phyloP scores from a whole-genome alignment of 2,113 vertebrate genomes.

The Passer montanus region DNA sequence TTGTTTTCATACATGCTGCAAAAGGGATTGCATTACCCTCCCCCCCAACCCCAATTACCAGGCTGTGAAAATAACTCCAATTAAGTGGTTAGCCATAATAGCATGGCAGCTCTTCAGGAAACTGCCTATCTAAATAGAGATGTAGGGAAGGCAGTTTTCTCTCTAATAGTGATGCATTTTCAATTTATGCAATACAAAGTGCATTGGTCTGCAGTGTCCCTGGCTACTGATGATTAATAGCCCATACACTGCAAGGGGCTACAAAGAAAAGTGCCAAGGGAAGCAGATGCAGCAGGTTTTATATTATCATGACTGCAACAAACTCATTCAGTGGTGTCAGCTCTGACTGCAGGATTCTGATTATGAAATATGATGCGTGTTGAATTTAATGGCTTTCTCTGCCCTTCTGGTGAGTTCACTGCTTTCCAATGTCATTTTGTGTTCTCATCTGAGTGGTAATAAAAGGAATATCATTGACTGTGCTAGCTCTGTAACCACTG shows the following conservation, averaged over 20 bases:
- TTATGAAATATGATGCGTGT: slow-evolving; percentile 83
- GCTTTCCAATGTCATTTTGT: slow-evolving; percentile 80
- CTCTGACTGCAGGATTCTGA: slow-evolving; percentile 77
- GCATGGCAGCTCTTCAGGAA: slow-evolving; percentile 59
- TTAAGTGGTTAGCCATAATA: slow-evolving; percentile 47
- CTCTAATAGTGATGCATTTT: slow-evolving; percentile 72
- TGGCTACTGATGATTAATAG: slow-evolving; percentile 76
- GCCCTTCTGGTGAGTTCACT: slow-evolving; percentile 80
- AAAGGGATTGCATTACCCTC: not conserved
- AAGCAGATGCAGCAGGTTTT: slow-evolving; percentile 76
- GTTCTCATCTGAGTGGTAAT: slow-evolving; percentile 81
- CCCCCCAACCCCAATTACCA: slow-evolving; percentile 17
- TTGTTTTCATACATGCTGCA: not conserved
- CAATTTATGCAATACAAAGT: slow-evolving; percentile 71
- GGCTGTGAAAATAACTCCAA: slow-evolving; percentile 33
- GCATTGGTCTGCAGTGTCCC: slow-evolving; percentile 71
- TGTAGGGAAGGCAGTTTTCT: slow-evolving; percentile 56
- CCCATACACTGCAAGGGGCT: slow-evolving; percentile 63
- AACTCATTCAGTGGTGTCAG: slow-evolving; percentile 79
- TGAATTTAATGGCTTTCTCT: slow-evolving; percentile 81
- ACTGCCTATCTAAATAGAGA: slow-evolving; percentile 66
- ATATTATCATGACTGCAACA: slow-evolving; percentile 78
- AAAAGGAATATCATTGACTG: slow-evolving; percentile 79
- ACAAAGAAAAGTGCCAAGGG: slow-evolving; percentile 71
- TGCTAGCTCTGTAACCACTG: slow-evolving; percentile 72